Percentiles rank a stretch among this genome's conserved stretches.
These are phyloP conservation scores for Calliphora vomitoria DNA, from an alignment of 2,888 invertebrate genomes.

Conservation along the genomic window DNA sequence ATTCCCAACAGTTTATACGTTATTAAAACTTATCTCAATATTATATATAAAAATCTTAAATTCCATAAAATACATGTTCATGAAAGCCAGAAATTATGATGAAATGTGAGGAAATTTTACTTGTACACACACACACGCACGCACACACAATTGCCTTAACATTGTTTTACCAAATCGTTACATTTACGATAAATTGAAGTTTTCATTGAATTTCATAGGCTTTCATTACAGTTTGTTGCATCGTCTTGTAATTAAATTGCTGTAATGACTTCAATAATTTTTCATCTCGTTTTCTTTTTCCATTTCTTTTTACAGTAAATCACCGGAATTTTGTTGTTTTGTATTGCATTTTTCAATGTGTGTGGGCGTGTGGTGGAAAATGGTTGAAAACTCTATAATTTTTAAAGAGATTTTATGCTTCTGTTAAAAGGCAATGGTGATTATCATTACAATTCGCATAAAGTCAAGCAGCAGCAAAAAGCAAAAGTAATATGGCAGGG, in stretches of 20 bases:
- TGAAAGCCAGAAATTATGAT: no score
- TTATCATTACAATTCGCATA: constrained; percentile 59
- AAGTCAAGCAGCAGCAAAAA: constrained; percentile 19
- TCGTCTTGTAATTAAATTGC: constrained; percentile 62
- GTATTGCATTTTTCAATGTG: not conserved
- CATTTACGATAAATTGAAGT: not conserved
- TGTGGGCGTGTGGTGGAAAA: not conserved
- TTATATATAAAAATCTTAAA: no score
- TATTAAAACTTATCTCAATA: no score
- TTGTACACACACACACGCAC: no score
- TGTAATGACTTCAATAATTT: constrained; percentile 60
- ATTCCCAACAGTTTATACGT: no score
- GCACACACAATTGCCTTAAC: not conserved
- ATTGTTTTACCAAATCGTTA: not conserved
- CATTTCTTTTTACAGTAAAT: constrained; percentile 8
- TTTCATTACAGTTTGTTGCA: constrained; percentile 3
- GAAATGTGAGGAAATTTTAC: no score
- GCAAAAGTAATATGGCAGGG: not conserved
- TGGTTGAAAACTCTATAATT: constrained; percentile 40
- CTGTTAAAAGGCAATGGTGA: constrained; percentile 57
- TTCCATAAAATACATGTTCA: no score
- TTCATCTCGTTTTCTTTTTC: constrained; percentile 28
- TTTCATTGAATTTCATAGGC: not conserved
- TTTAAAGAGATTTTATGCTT: constrained; percentile 52
- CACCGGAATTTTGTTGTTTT: constrained; percentile 39